phyloP scores from a whole-genome alignment of 2,113 vertebrate genomes.

The Rhombomys opimus region DNA sequence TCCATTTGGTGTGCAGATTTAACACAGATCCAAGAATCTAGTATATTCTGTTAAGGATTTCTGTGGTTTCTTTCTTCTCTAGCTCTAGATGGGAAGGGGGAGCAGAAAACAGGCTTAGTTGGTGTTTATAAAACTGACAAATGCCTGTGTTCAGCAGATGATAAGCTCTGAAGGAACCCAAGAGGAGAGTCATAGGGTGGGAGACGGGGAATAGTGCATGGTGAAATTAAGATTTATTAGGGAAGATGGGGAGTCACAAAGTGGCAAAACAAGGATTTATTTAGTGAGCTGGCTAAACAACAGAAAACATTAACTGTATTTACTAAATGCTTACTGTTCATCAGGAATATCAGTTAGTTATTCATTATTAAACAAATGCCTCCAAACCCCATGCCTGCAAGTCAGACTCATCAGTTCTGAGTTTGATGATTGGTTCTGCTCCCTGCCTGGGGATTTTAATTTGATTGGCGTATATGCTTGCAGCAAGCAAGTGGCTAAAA shows the following conservation, averaged over 20 bases:
- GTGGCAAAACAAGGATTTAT: no score
- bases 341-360: background rate
- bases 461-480: fast-evolving
- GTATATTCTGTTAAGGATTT: background rate
- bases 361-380: background rate
- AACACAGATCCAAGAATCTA: background rate
- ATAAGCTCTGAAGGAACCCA: background rate
- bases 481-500: background rate
- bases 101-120: background rate
- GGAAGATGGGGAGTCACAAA: no score
- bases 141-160: background rate
- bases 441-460: fast-evolving
- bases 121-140: fast-evolving
- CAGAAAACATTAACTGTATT: background rate
- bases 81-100: background rate
- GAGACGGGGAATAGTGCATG: fast-evolving
- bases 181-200: background rate
- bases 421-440: background rate
- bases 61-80: background rate
- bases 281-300: background rate
- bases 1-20: background rate
- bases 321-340: background rate
- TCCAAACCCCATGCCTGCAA: background rate
- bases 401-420: background rate
- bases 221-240: background rate